Conservation (phyloP, 2,888 invertebrate genomes). For the Empis livida region DNA sequence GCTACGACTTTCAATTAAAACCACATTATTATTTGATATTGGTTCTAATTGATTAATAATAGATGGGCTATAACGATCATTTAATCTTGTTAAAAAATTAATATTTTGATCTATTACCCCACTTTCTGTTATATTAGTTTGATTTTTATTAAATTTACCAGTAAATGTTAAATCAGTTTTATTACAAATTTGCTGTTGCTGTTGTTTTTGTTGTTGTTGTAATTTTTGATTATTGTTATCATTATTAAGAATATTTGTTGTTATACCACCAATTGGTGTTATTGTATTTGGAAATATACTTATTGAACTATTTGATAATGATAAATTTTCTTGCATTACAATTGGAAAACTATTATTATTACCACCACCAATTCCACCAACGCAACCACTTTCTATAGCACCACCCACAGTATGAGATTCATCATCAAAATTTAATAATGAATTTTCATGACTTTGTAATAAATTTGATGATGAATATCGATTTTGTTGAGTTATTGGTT, state of each 20-base stretch:
- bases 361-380: background rate
- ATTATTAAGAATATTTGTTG: conserved; percentile 6
- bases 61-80: too few relatives aligned
- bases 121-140: too few relatives aligned
- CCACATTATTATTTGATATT: background rate
- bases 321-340: conserved; percentile 15
- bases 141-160: conserved; percentile 26
- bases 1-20: conserved; percentile 11
- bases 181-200: conserved; percentile 5
- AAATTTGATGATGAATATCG: conserved; percentile 3
- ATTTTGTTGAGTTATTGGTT: background rate
- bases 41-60: too few relatives aligned
- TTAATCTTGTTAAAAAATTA: too few relatives aligned
- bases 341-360: conserved; percentile 9
- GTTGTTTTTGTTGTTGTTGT: conserved; percentile 1
- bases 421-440: conserved; percentile 15
- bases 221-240: conserved; percentile 6
- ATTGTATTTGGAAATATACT: conserved; percentile 17
- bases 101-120: too few relatives aligned
- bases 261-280: background rate
- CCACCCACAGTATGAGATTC: conserved; percentile 9
- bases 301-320: conserved; percentile 25
- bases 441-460: conserved; percentile 12
- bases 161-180: conserved; percentile 27
- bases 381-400: background rate